A percentile compares a stretch with the other conserved stretches of the same genome.
Evolutionary conservation across 2,797 vertebrate genomes (phyloP).

Genomic region (Diceros bicornis): DNA sequence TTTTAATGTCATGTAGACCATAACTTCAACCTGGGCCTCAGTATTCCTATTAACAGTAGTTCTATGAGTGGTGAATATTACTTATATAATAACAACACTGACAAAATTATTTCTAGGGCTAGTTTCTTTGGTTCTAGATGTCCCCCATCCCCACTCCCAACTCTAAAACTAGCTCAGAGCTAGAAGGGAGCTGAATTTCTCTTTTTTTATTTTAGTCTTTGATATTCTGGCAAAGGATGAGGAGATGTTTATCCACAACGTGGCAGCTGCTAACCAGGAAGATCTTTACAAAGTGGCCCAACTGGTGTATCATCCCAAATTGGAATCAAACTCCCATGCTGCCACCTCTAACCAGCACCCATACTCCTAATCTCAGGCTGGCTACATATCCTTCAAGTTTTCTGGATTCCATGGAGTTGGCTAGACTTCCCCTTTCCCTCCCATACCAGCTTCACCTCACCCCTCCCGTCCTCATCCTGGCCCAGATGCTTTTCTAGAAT

Average conservation of each 20-base stretch:
- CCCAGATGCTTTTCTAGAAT: slow-evolving; percentile 15
- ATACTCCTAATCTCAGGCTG: not conserved
- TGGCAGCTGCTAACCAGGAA: not conserved
- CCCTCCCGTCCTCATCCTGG: not conserved
- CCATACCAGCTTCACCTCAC: not conserved
- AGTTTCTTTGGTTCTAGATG: not conserved
- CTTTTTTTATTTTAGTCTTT: slow-evolving; percentile 55
- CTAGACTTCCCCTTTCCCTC: not conserved
- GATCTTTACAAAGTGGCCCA: not conserved
- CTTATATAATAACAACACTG: slow-evolving; percentile 4
- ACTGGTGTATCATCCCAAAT: not conserved
- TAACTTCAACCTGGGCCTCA: not conserved
- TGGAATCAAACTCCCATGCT: not conserved
- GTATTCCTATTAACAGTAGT: slow-evolving; percentile 49
- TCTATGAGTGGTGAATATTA: not conserved
- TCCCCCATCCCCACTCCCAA: not conserved
- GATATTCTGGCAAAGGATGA: not conserved
- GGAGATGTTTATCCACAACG: not conserved
- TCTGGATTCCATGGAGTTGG: not conserved
- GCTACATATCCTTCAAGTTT: not conserved
- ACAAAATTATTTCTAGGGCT: not conserved
- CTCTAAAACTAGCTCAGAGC: not conserved
- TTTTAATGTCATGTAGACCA: slow-evolving; percentile 50
- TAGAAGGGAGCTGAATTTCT: not conserved
- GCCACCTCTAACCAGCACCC: not conserved